Base-by-base conservation (phyloP, 2,797 vertebrate species). In the Micropoecilia bifurca region DNA sequence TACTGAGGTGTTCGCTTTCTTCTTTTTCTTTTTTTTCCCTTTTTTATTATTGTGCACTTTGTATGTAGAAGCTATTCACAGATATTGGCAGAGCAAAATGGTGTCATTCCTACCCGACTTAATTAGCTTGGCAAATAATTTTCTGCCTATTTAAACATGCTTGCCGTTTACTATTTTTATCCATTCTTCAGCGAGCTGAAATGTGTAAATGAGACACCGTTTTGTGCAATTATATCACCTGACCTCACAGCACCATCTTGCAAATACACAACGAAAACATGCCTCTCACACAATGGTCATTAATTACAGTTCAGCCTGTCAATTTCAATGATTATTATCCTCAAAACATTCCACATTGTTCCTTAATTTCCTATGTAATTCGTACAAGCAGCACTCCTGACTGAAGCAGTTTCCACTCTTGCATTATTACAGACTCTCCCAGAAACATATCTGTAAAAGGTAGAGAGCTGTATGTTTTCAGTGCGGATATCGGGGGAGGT, bases 151-250 rank as follows among this genome's bases (percentile, higher is more conserved):
- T 90, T 84, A 79, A 85, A 88, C 91, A 71, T 50, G 73, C 80
- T 57, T 28, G 72, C 78, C 41, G 14, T 72, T 77, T 72, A 76
- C 87, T 91, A 88, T 92, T 92, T 93, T 90, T 91, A 85, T 81
- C 85, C 80, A 55, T 88, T 87, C 82, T 79, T 90, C 80, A 85
- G 80, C 69, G 50, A 71, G 77, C 77, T 88, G 83, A 92, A 89
- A 92, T 89, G 91, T 93, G 87, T 79, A 93, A 93, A 93, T 92
- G 80, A 91, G 85, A 91, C 81, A 41, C 78, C 81, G 84, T 88
- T 93, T 88, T 48, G 73, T 87, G 88, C 84, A 86, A 84, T 91
- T 91, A 88, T 89, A 91, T 83, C 80, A 76, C 53, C 77, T 80
- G 61, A 76, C 55, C 77, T 79, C 82, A 66, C 71, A 10, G 55